phyloP scores from a whole-genome alignment of 2,113 vertebrate genomes.

The Anarhynchus alexandrinus region DNA sequence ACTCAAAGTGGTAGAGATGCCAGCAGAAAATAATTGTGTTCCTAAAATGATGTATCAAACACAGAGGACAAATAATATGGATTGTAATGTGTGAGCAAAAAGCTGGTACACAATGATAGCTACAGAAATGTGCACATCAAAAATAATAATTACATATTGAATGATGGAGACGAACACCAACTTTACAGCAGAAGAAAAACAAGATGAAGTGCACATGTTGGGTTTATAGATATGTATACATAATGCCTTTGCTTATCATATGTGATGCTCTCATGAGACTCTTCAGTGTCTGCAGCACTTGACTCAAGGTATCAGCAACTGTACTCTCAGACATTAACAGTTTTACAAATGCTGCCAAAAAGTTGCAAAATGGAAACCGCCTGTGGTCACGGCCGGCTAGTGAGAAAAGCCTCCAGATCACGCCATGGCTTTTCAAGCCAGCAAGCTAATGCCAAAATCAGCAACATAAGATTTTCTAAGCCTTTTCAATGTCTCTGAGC shows the following conservation, averaged over 20 bases:
- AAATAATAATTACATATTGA: neutral
- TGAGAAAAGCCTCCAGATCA: neutral
- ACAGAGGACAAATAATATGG: neutral
- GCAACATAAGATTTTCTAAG: neutral
- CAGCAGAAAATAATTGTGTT: conserved; percentile 4
- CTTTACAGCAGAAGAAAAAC: neutral
- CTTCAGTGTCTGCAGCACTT: neutral
- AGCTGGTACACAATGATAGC: neutral
- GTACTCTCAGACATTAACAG: neutral
- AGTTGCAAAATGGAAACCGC: neutral
- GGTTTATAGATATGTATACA: neutral
- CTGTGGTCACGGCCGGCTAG: neutral
- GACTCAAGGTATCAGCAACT: neutral
- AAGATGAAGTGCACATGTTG: neutral
- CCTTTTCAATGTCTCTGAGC: neutral
- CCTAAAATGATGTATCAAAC: neutral
- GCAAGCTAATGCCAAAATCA: neutral
- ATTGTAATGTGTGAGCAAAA: neutral
- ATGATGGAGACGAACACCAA: neutral
- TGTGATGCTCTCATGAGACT: neutral
- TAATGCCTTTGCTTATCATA: neutral
- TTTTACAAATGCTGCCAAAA: neutral
- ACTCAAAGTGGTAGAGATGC: neutral
- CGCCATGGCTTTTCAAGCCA: neutral
- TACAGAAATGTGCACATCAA: neutral